phyloP scores from a whole-genome alignment of 2,888 invertebrate species.

The Stramonita haemastoma region DNA sequence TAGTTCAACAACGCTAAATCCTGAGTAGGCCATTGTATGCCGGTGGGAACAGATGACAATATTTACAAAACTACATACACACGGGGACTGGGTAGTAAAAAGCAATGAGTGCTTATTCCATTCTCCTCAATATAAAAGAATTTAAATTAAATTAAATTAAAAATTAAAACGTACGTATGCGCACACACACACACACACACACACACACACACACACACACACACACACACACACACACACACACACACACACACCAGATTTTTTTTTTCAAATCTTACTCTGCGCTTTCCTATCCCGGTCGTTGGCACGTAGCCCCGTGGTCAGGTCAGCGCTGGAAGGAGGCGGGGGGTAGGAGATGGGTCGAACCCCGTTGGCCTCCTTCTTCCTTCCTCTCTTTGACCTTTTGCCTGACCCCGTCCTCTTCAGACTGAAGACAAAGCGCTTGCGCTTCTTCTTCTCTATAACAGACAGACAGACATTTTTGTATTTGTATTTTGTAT shows the following conservation, averaged over 20 bases:
- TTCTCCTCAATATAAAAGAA: too few relatives aligned
- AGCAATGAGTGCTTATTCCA: too few relatives aligned
- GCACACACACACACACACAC: neutral
- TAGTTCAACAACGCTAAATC: too few relatives aligned
- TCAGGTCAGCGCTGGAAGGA: neutral
- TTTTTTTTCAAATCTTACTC: too few relatives aligned
- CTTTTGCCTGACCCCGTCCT: constrained; percentile 49
- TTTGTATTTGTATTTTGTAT: too few relatives aligned
- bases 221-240: neutral
- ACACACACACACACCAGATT: neutral
- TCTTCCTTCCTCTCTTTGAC: constrained; percentile 40
- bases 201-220: neutral
- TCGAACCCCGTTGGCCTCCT: constrained; percentile 38
- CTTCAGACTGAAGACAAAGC: constrained; percentile 46
- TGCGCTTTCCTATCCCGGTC: neutral
- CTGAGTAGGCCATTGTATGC: too few relatives aligned
- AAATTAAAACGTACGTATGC: too few relatives aligned
- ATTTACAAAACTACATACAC: too few relatives aligned
- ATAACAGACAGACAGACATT: neutral
- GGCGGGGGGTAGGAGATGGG: constrained; percentile 33
- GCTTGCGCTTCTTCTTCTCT: constrained; percentile 49
- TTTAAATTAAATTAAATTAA: too few relatives aligned
- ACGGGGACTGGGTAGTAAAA: too few relatives aligned
- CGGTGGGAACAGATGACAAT: too few relatives aligned
- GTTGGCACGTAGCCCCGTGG: neutral